Base-by-base conservation (phyloP, 1,140 invertebrate species). In the Achatina immaculata region DNA sequence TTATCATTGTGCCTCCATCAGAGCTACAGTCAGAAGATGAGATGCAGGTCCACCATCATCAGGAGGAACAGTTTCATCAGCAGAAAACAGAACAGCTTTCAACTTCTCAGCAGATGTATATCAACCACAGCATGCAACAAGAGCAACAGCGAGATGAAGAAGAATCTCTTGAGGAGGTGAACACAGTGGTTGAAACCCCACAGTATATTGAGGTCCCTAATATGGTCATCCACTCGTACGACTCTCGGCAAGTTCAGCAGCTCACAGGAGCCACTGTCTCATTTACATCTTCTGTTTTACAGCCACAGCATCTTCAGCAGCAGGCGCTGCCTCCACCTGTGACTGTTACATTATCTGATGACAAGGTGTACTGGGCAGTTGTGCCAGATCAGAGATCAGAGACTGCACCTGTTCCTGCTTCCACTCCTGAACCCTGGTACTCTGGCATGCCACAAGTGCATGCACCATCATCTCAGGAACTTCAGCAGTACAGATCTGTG, bases 401-500 rank as follows among this genome's bases (percentile, higher is more conserved):
- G 28, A 2, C 28, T 40, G 43, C 40, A 0, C 42, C 43, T 43
- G 34, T 40, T 14, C 28, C 76, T n/a, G 58, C 62, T 7, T 19
- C 75, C n/a, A 38, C 45, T 21, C 62, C 76, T 6, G 78, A 80
- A 34, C 78, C 78, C 24, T 80, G 78, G 78, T 80, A 80, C 40
- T 80, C 78, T 38, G 78, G 68, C 3, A 80, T 80, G 66, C 66
- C 78, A 19, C 78, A 80, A 45, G 78, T 80, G 34, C 78, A 80
- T 48, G 45, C 78, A 11, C 68, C 78, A 0, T 36, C 66, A 28
- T 36, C 66, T 24, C 78, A 80, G n/a, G 78, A 80, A 28, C 42
- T 78, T 3, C 76, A 78, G 42, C 76, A 76, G 55, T 76, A 62
- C 55, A 40, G 72, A 11, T 43, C 72, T 2, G 9, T 74, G 45